Conservation (phyloP, 2,113 vertebrate genomes). For the Aplodontia rufa region DNA sequence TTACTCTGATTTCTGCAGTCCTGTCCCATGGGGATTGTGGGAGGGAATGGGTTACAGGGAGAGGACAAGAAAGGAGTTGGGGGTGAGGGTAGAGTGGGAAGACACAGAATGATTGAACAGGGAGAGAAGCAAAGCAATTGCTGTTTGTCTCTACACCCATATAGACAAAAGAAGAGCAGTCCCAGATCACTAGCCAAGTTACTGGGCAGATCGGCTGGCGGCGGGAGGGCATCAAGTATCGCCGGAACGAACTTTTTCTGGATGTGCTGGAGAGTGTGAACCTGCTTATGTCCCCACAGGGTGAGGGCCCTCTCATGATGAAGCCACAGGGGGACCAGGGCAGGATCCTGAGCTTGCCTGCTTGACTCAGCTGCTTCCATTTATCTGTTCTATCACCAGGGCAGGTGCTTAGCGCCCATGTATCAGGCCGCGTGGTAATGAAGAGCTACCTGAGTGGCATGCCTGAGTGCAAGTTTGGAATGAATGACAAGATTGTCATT, state of each 20-base stretch:
- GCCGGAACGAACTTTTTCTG: constrained; percentile 98
- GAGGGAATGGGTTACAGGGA: not conserved
- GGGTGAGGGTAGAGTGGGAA: not conserved
- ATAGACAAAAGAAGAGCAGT: constrained; percentile 99
- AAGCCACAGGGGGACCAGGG: not conserved
- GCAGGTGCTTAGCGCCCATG: constrained; percentile 97
- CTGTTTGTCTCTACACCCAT: not conserved
- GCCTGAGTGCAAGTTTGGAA: constrained; percentile 99
- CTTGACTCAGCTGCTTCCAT: not conserved
- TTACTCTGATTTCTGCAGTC: not conserved
- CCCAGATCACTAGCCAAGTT: constrained; percentile 99
- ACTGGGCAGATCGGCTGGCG: constrained; percentile 99
- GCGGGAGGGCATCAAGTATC: constrained; percentile 99
- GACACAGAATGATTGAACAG: not conserved
- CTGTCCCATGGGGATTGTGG: not conserved
- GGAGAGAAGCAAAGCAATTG: not conserved
- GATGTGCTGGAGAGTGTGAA: constrained; percentile 99
- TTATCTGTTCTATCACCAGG: constrained; percentile 83
- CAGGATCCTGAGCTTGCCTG: not conserved
- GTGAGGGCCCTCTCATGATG: constrained; percentile 76
- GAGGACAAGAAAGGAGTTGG: not conserved
- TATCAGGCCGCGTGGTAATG: constrained; percentile 98
- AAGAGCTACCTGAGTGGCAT: constrained; percentile 99
- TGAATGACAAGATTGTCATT: constrained; percentile 99
- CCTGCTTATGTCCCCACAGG: constrained; percentile 98